A percentile compares a stretch with the other conserved stretches of the same genome.
Evolutionary conservation across 2,113 vertebrate species (phyloP).

Genomic region (Corythoichthys intestinalis): DNA sequence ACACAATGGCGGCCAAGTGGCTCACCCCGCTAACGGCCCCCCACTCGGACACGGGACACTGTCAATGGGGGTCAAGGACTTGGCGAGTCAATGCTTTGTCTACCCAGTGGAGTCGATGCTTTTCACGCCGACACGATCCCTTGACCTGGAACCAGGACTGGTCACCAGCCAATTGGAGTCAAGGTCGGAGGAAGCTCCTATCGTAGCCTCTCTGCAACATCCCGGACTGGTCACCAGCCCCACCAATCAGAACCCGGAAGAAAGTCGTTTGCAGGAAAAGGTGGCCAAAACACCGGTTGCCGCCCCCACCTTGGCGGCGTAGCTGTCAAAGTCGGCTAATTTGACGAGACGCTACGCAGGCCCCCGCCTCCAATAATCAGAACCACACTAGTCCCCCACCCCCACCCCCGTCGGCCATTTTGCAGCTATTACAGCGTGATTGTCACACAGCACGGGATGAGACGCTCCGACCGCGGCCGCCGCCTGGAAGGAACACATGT

Average conservation of each 20-base stretch:
- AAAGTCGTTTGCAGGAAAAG: not conserved
- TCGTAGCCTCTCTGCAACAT: not conserved
- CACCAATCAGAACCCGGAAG: not conserved
- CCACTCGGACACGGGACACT: constrained; percentile 47
- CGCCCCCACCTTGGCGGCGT: constrained; percentile 74
- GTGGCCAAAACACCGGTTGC: not conserved
- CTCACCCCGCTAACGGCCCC: constrained; percentile 25
- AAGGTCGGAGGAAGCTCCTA: too few relatives aligned
- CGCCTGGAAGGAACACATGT: constrained; percentile 70
- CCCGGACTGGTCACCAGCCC: not conserved
- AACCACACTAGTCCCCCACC: constrained; percentile 83
- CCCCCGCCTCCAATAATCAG: constrained; percentile 91
- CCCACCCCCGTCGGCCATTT: constrained; percentile 77
- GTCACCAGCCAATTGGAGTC: not conserved
- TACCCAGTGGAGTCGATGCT: constrained; percentile 6
- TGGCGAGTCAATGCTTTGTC: constrained; percentile 48
- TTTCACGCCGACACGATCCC: too few relatives aligned
- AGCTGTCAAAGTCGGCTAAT: constrained; percentile 94
- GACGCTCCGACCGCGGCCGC: constrained; percentile 59
- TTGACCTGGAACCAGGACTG: too few relatives aligned
- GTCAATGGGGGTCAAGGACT: constrained; percentile 69
- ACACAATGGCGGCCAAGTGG: constrained; percentile 39
- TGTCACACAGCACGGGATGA: constrained; percentile 76
- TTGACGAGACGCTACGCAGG: constrained; percentile 95
- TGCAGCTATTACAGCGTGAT: constrained; percentile 89